Evolutionary conservation across 2,113 vertebrate species (phyloP), one percentile per base, ranked within the genome.

Genomic region (Stigmatopora nigra): DNA sequence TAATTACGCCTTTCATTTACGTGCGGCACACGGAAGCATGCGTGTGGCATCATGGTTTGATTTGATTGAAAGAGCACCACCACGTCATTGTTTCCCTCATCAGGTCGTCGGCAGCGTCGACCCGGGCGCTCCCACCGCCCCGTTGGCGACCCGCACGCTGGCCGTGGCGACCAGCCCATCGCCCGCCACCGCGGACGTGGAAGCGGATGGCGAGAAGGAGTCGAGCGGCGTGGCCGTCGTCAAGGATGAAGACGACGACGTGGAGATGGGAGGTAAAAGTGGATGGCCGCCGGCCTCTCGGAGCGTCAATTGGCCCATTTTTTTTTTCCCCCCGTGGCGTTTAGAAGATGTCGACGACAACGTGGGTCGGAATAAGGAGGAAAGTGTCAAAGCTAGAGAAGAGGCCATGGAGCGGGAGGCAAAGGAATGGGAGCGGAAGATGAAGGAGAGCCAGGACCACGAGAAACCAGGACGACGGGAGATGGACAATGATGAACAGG

Each of bases 81-180:
- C 9, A 10, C 9, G 6, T 41, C 4, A 52, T 5, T 19, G 0
- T 65, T 51, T 47, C 2, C 38, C 20, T 11, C 69, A 3, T 46
- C 91, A 94, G 38, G 88, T 94, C 48, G 86, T 94, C 58, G 92
- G 93, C 1, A 89, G 93, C 12, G 91, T 95, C 75, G 93, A 94
- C 75, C 91, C 94, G 5, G 71, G 88, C 15, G 53, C 22, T 2
- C 81, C 86, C 8, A 86, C 88, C 41, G 86, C 88, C 17, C 87
- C 91, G 0, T 78, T 91, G 55, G 80, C 89, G 0, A 71, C 92
- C 0, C 79, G 91, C 19, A 79, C 89, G 61, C 90, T 92, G 63
- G 83, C 92, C 1, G 63, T 90, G 69, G 63, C 90, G 69, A 69
- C 90, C 0, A 82, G 92, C 5, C 65, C 85, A 1, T 82, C 91